Conservation (phyloP, 2,113 vertebrate genomes). For the Mola mola region DNA sequence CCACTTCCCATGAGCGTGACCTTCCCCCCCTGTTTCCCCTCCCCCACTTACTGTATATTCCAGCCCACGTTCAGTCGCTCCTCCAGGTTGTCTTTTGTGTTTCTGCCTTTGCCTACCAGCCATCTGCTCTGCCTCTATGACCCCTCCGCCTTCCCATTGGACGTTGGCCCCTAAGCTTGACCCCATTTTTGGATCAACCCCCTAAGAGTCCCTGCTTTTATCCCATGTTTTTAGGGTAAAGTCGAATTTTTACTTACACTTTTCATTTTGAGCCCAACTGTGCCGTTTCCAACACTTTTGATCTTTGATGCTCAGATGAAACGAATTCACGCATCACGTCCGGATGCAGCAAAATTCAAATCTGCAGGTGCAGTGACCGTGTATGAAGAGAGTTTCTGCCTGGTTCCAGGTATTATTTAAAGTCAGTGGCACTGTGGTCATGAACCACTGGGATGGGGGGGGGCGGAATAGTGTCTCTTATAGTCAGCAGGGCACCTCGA, state of each 20-base stretch:
- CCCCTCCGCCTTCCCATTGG: neutral
- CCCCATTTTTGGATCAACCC: too few relatives aligned
- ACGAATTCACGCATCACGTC: too few relatives aligned
- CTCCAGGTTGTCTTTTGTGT: neutral
- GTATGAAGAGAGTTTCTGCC: slow-evolving; percentile 38
- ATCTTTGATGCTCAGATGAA: too few relatives aligned
- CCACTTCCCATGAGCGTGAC: neutral
- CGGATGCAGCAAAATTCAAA: neutral
- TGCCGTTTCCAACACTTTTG: too few relatives aligned
- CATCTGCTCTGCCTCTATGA: slow-evolving; percentile 9
- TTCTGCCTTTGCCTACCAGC: neutral
- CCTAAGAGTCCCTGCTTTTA: too few relatives aligned
- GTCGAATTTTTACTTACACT: too few relatives aligned
- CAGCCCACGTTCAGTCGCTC: neutral
- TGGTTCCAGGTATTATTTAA: slow-evolving; percentile 47
- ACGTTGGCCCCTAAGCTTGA: neutral
- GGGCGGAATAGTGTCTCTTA: slow-evolving; percentile 22
- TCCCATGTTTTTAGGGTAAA: too few relatives aligned
- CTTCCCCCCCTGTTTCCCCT: neutral
- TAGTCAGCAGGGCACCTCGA: slow-evolving; percentile 36
- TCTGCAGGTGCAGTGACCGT: slow-evolving; percentile 26
- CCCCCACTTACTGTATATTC: neutral
- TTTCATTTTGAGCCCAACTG: too few relatives aligned
- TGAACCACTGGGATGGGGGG: slow-evolving; percentile 31
- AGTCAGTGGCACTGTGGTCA: slow-evolving; percentile 45